Percentiles rank a stretch among this genome's conserved stretches.
Evolutionary conservation across 2,797 vertebrate species (phyloP).

Genomic region (Phoebastria nigripes): DNA sequence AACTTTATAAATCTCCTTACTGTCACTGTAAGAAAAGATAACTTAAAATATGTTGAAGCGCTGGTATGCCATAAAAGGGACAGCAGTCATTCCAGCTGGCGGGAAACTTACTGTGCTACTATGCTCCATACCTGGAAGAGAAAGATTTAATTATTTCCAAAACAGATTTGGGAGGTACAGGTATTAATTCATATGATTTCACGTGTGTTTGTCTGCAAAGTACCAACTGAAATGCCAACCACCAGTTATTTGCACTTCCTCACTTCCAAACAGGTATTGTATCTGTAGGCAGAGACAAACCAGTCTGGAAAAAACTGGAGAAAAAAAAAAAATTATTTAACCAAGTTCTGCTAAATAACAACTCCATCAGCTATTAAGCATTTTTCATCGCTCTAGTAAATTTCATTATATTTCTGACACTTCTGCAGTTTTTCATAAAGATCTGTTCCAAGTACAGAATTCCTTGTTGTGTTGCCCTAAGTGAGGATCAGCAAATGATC

Average conservation of each 20-base stretch:
- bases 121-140: neutral
- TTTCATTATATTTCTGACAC: neutral
- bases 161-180: neutral
- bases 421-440: neutral
- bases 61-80: neutral
- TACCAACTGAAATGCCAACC: neutral
- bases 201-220: neutral
- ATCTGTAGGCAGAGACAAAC: neutral
- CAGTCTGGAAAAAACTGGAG: neutral
- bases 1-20: neutral
- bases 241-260: neutral
- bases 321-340: neutral
- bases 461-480: neutral
- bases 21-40: neutral
- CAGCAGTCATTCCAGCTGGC: neutral
- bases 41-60: neutral
- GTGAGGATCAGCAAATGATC: neutral
- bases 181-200: neutral
- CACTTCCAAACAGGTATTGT: neutral
- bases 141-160: neutral
- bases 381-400: neutral
- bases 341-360: neutral
- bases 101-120: neutral
- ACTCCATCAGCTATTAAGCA: neutral
- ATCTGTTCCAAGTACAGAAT: neutral